phyloP scores from a whole-genome alignment of 2,888 invertebrate species.

The Creontiades dilutus region DNA sequence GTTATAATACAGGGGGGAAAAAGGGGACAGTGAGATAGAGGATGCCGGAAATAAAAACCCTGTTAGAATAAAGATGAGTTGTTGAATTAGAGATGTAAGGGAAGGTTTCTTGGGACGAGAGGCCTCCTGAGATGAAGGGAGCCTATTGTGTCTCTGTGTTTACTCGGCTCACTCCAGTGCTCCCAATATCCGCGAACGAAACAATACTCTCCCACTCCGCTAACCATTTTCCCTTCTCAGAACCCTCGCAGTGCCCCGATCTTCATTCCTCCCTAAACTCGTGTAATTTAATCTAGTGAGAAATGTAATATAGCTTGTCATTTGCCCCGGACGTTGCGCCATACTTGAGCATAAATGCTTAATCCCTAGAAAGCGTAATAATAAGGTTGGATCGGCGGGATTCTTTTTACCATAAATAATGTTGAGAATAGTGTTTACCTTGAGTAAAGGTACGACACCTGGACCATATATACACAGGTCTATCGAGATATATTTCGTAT shows the following conservation, averaged over 20 bases:
- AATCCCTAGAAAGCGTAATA: no score
- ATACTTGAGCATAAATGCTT: no score
- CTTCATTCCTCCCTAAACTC: slow-evolving; percentile 46
- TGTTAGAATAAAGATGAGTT: slow-evolving; percentile 71
- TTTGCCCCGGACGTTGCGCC: no score
- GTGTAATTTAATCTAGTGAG: slow-evolving; percentile 62
- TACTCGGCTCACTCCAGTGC: slow-evolving; percentile 69
- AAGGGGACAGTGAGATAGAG: not conserved
- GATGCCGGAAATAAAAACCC: slow-evolving; percentile 69
- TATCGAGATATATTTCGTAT: no score
- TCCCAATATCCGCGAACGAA: slow-evolving; percentile 71
- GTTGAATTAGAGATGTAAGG: slow-evolving; percentile 70
- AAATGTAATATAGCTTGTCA: slow-evolving; percentile 49
- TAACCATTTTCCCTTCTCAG: slow-evolving; percentile 39
- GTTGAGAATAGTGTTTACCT: no score
- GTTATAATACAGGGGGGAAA: not conserved
- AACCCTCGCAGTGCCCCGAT: not conserved
- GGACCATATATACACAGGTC: no score
- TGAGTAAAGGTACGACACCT: no score
- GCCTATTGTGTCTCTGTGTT: slow-evolving; percentile 68
- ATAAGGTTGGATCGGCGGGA: no score
- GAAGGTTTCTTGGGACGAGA: slow-evolving; percentile 58
- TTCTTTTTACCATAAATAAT: no score
- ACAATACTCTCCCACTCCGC: slow-evolving; percentile 60
- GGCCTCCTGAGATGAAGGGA: slow-evolving; percentile 58